These are phyloP conservation scores for Octomys mimax DNA, from an alignment of 2,797 vertebrate genomes.

Conservation along the genomic window DNA sequence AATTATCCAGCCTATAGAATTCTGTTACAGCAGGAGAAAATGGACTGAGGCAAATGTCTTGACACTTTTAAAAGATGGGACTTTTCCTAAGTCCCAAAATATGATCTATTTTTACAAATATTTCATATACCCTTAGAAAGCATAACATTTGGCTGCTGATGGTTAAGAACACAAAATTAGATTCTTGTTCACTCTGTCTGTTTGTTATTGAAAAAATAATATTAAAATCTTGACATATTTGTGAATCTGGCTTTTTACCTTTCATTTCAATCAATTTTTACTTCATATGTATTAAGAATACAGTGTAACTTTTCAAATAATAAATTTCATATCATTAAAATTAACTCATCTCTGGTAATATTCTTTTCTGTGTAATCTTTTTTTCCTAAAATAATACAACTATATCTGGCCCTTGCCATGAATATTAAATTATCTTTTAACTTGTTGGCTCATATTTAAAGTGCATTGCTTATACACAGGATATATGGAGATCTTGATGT, in stretches of 20 bases:
- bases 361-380: not conserved
- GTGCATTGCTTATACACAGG: not conserved
- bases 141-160: not conserved
- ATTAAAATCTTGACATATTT: not conserved
- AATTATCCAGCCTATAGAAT: not conserved
- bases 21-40: not conserved
- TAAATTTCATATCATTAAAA: not conserved
- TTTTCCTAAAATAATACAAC: not conserved
- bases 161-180: not conserved
- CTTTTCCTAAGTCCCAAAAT: not conserved
- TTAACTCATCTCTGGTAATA: not conserved
- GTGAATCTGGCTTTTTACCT: not conserved
- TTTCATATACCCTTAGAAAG: not conserved
- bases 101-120: constrained; percentile 2
- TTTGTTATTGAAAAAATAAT: not conserved
- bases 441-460: not conserved
- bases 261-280: not conserved
- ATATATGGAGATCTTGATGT: not conserved
- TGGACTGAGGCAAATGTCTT: not conserved
- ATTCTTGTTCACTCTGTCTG: not conserved
- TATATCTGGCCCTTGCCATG: not conserved
- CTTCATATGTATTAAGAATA: not conserved
- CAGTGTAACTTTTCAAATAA: not conserved
- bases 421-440: not conserved
- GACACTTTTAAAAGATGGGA: not conserved